phyloP scores from a whole-genome alignment of 2,888 invertebrate genomes.

The Ophion ellenae region DNA sequence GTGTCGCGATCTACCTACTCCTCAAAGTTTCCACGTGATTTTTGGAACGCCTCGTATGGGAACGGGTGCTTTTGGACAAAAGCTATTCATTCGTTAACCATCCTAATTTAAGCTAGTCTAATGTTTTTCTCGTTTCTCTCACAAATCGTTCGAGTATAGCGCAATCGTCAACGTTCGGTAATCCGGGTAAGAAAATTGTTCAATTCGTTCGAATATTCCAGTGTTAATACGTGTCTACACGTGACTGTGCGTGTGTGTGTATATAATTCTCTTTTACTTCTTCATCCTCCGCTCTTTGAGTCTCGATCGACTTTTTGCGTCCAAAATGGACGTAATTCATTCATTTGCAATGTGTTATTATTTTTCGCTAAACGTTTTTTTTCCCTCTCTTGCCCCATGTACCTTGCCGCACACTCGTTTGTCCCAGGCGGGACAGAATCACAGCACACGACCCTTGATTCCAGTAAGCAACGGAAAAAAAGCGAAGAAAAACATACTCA shows the following conservation, averaged over 20 bases:
- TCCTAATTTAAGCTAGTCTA: conserved; percentile 49
- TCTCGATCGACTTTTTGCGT: neutral
- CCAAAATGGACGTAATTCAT: neutral
- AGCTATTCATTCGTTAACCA: conserved; percentile 45
- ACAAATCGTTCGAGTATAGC: conserved; percentile 34
- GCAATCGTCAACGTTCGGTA: conserved; percentile 37
- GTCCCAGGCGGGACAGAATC: conserved; percentile 44
- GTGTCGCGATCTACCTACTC: neutral
- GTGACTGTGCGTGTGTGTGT: neutral
- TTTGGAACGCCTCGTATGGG: neutral
- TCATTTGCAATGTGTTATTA: conserved; percentile 31
- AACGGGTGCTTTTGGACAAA: conserved; percentile 28
- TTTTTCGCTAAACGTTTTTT: neutral
- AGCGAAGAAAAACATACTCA: neutral
- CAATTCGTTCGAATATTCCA: conserved; percentile 27
- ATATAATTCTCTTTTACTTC: neutral
- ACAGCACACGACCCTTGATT: conserved; percentile 34
- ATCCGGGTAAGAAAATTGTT: conserved; percentile 48
- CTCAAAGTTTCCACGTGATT: neutral
- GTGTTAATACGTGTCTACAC: conserved; percentile 14
- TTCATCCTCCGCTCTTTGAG: neutral
- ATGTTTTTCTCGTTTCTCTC: conserved; percentile 11
- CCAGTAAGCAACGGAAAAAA: neutral
- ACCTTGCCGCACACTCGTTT: conserved; percentile 31
- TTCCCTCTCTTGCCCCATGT: neutral